Evolutionary conservation across 1,140 invertebrate species (phyloP), one percentile per base, ranked within the genome.

Genomic region (Danaus plexippus): DNA sequence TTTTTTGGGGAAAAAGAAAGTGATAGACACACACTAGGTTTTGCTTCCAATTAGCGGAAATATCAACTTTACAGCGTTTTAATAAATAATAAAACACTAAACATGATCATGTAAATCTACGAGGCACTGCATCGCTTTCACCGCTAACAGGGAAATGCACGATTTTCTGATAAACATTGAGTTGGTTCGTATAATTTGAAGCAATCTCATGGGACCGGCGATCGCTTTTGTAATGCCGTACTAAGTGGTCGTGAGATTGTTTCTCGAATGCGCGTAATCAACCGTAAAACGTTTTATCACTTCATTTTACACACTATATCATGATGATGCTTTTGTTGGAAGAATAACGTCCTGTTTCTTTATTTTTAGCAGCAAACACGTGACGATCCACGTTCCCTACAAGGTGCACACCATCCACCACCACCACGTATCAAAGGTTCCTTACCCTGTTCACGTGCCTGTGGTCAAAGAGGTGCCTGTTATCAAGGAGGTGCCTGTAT

Each of bases 331-430:
- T 1, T 15, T 1, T 1, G 3, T 15, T 15, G n/a, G n/a, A 15
- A 15, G 15, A 15, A 15, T 15, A 50, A 41, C n/a, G 9, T 13
- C 42, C 12, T 9, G 22, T 64, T 11, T 61, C 18, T 59, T 54
- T 67, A 48, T 48, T 57, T 70, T 15, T 3, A 65, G 9, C 76
- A 91, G 90, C 74, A 87, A 89, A 64, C 89, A 90, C 63, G 82
- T 89, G 9, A 84, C 85, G 2, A 90, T 91, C 69, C 90, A 91
- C 73, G 90, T 91, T 1, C 90, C 90, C 1, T 90, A 91, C 76
- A 88, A 90, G 47, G 87, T 91, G 10, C 90, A 90, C 67, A 90
- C 89, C 11, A 87, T 91, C 11, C 90, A 91, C 70, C 90, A 91
- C 61, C 89, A 90, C 71, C 90, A 90, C 72, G 88, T 89, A 9